A percentile compares a stretch with the other conserved stretches of the same genome.
Evolutionary conservation across 2,888 invertebrate genomes (phyloP).

Genomic region (Drosophila paramelanica): DNA sequence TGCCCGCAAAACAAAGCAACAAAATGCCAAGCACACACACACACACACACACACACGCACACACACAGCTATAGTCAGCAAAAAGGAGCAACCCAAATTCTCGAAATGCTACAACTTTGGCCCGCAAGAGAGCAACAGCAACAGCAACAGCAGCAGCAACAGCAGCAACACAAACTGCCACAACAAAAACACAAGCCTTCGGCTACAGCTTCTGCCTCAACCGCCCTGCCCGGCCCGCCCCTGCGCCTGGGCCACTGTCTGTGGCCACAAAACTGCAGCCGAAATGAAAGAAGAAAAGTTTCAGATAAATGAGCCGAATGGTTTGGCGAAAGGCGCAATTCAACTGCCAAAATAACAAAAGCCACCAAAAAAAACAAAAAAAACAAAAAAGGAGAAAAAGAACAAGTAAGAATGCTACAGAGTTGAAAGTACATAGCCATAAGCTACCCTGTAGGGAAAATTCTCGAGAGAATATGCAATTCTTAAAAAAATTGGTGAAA

Average conservation of each 20-base stretch:
- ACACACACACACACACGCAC: conserved; percentile 27
- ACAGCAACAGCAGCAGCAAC: conserved; percentile 1
- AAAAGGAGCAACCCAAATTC: conserved; percentile 79
- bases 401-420: conserved; percentile 24
- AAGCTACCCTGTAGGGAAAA: conserved; percentile 12
- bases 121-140: conserved; percentile 38
- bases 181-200: conserved; percentile 14
- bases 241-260: neutral
- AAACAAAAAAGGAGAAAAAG: conserved; percentile 23
- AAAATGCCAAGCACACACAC: conserved; percentile 45
- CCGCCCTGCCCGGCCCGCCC: neutral
- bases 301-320: conserved; percentile 77
- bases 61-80: conserved; percentile 24
- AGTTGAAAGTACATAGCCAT: too few species aligned
- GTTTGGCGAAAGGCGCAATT: conserved; percentile 79
- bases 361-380: conserved; percentile 36
- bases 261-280: conserved; percentile 42
- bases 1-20: conserved; percentile 66
- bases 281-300: conserved; percentile 72
- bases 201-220: neutral
- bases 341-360: conserved; percentile 75
- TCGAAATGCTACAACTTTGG: conserved; percentile 74
- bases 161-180: conserved; percentile 24
- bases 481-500: too few species aligned
- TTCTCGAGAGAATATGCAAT: neutral